Base-by-base conservation (phyloP, 2,888 invertebrate species). In the Cephalotes varians region DNA sequence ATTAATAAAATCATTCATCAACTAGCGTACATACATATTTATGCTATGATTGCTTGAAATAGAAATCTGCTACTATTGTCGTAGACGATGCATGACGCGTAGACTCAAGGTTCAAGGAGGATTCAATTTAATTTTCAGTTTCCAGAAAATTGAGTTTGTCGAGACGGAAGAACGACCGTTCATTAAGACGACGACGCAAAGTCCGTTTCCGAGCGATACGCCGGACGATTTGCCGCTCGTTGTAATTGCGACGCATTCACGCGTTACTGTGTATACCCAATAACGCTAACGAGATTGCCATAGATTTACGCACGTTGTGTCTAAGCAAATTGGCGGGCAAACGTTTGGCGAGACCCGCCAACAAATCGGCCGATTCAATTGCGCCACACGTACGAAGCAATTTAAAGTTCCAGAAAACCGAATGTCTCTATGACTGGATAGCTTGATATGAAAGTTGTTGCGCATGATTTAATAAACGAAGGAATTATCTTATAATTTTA, bases 261-360 rank as follows among this genome's bases (percentile, higher is more conserved):
- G 73, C 86, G 87, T 89, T 87, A 86, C 81, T 62, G 86, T 72
- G 73, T 64, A n/a, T n/a, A 81, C 72, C 85, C 76, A 86, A 88
- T 90, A 86, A 88, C 84, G 81, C 81, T 90, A 89, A 89, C 86
- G 82, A 89, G 87, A 88, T 87, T 88, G 82, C 81, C 85, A 74
- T 82, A 71, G 84, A 85, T 87, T 88, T 83, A 88, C 90, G 88
- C 87, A 87, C 80, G 82, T 69, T 82, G 86, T 85, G 80, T 83
- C 86, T 90, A 88, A 89, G 90, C 84, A 86, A 89, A 89, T 89
- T 90, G 90, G 79, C 85, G 69, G 80, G 73, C 88, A 86, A 87
- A 89, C 81, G 84, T 86, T 89, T 86, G 73, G 82, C 67, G 74
- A 84, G 80, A 88, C 56, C 71, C 34, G 7, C 12, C 58, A 65